phyloP scores from a whole-genome alignment of 2,113 vertebrate genomes.

The Suncus etruscus region DNA sequence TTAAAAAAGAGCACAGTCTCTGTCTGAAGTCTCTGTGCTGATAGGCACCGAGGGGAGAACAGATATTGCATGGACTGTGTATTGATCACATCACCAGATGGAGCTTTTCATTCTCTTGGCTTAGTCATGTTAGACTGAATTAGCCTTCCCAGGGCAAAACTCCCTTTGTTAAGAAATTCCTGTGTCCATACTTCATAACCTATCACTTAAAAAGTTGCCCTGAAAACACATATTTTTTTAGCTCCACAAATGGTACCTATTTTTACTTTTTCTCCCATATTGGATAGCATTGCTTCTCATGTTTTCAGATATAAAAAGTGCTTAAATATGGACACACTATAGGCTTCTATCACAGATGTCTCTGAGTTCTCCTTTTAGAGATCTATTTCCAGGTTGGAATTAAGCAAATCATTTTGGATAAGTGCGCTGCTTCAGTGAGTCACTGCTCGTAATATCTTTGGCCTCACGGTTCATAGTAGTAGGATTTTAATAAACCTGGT shows the following conservation, averaged over 20 bases:
- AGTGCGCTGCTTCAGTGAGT: neutral
- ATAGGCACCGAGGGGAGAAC: neutral
- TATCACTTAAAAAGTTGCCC: neutral
- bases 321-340: neutral
- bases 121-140: neutral
- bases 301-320: constrained; percentile 18
- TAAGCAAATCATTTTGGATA: neutral
- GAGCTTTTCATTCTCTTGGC: neutral
- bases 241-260: neutral
- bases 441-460: neutral
- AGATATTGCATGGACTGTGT: neutral
- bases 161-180: neutral
- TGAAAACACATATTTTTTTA: neutral
- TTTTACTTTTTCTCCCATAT: neutral
- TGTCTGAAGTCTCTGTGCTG: neutral
- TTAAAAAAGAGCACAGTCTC: neutral
- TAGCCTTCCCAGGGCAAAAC: neutral
- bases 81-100: neutral
- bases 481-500: constrained; percentile 50
- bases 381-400: constrained; percentile 34
- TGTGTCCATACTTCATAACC: neutral
- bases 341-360: neutral
- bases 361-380: constrained; percentile 5
- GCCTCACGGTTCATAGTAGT: constrained; percentile 22
- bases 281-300: constrained; percentile 38